A percentile compares a stretch with the other conserved stretches of the same genome.
Evolutionary conservation across 2,113 vertebrate genomes (phyloP).

Genomic region (Nesoenas mayeri): DNA sequence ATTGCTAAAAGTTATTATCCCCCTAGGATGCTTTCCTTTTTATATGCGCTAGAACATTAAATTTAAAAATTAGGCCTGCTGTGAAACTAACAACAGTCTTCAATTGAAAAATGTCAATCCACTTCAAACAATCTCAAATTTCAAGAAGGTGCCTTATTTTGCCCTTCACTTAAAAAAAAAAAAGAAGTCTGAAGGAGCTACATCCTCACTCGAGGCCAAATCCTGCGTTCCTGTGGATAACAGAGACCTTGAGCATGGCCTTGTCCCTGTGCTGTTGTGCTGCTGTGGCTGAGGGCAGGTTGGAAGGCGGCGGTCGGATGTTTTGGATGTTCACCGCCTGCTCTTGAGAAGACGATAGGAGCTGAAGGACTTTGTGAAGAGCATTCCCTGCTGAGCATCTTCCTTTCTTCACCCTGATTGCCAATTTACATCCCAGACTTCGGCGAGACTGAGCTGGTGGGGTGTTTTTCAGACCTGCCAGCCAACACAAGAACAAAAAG

Average conservation of each 20-base stretch:
- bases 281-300: background rate
- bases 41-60: slow-evolving; percentile 38
- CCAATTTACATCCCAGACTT: background rate
- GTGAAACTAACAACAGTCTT: slow-evolving; percentile 60
- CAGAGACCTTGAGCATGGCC: background rate
- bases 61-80: slow-evolving; percentile 61
- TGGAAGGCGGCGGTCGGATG: background rate
- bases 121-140: slow-evolving; percentile 56
- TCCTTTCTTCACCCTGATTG: background rate
- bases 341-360: background rate
- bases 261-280: background rate
- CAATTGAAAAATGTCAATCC: slow-evolving; percentile 65
- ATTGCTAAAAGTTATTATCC: slow-evolving; percentile 66
- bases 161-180: background rate
- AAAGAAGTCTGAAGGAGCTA: background rate
- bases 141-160: slow-evolving; percentile 48
- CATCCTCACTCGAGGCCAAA: background rate
- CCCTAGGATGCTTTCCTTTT: slow-evolving; percentile 58
- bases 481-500: background rate
- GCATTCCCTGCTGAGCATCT: background rate
- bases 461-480: background rate
- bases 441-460: background rate
- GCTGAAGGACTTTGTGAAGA: slow-evolving; percentile 1
- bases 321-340: background rate
- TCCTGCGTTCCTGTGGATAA: background rate